Evolutionary conservation across 2,113 vertebrate species (phyloP).

Genomic region (Neopipo cinnamomea): DNA sequence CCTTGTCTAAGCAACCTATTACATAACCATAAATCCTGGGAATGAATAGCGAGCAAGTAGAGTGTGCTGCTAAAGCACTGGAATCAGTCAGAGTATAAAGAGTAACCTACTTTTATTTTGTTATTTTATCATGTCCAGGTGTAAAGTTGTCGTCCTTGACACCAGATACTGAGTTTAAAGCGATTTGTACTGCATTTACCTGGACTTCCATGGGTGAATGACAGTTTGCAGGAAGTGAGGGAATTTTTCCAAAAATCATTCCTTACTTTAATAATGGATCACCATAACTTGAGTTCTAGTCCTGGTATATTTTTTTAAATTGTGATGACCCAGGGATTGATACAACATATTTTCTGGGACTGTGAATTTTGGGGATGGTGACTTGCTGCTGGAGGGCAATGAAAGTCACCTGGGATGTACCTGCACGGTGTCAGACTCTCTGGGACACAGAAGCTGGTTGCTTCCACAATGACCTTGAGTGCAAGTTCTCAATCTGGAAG

Average conservation of each 20-base stretch:
- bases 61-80: not conserved
- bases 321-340: not conserved
- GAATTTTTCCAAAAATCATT: not conserved
- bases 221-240: not conserved
- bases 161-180: not conserved
- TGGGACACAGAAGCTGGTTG: not conserved
- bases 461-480: not conserved
- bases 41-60: not conserved
- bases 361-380: not conserved
- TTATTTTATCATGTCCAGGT: not conserved
- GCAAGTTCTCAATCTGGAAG: not conserved
- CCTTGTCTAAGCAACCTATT: slow-evolving; percentile 17
- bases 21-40: slow-evolving; percentile 11
- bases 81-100: not conserved
- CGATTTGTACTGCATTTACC: not conserved
- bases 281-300: not conserved
- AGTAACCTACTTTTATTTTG: not conserved
- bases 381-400: not conserved
- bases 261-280: not conserved
- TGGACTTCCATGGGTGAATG: not conserved
- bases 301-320: not conserved
- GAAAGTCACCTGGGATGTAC: not conserved
- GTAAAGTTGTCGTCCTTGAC: not conserved
- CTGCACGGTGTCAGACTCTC: not conserved
- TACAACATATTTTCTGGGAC: not conserved